phyloP scores from a whole-genome alignment of 2,888 invertebrate genomes.

The Microctonus brassicae region DNA sequence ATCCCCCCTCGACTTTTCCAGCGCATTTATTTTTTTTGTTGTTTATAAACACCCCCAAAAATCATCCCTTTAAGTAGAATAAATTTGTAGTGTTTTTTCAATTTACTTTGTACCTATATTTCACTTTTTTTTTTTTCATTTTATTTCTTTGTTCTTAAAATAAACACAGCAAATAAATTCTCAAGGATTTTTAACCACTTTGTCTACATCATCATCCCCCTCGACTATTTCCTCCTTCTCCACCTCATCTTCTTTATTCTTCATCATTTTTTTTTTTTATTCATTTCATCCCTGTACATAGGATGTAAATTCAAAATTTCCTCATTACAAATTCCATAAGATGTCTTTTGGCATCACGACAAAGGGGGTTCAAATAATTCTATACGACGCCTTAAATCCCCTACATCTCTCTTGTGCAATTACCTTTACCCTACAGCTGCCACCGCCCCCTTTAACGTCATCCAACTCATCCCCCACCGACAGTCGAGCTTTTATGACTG shows the following conservation, averaged over 20 bases:
- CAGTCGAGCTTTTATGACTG: background rate
- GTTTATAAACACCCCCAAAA: background rate
- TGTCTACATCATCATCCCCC: background rate
- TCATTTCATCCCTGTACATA: background rate
- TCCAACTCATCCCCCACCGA: background rate
- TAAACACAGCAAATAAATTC: background rate
- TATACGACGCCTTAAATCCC: conserved; percentile 25
- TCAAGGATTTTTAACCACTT: background rate
- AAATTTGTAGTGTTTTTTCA: background rate
- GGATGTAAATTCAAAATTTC: conserved; percentile 23
- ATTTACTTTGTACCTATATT: background rate
- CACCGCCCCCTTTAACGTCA: background rate
- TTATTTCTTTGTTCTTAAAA: background rate
- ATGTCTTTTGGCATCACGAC: conserved; percentile 11
- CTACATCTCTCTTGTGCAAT: conserved; percentile 16
- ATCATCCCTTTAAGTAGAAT: background rate
- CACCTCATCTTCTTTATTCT: too few relatives aligned
- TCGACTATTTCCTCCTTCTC: background rate
- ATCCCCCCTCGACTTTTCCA: background rate
- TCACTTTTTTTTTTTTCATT: background rate
- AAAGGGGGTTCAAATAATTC: conserved; percentile 20
- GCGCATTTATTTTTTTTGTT: background rate
- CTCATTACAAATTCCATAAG: conserved; percentile 31
- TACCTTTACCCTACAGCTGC: conserved; percentile 10
- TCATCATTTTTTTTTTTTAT: background rate